phyloP scores from a whole-genome alignment of 2,888 invertebrate genomes.

The Sturmia bella region DNA sequence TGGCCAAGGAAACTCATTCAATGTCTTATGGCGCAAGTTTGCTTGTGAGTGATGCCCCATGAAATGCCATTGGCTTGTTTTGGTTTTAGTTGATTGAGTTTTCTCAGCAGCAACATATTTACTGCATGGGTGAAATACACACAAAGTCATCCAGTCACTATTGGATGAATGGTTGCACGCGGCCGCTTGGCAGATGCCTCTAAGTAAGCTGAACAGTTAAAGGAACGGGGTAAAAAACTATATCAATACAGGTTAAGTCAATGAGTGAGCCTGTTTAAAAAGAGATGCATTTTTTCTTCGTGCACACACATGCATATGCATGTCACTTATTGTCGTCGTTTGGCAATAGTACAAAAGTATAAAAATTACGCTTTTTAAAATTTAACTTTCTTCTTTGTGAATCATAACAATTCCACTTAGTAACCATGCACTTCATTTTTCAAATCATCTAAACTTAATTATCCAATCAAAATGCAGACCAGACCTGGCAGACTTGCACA shows the following conservation, averaged over 20 bases:
- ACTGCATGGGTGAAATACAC: slow-evolving; percentile 51
- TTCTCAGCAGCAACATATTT: slow-evolving; percentile 63
- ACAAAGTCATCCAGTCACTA: slow-evolving; percentile 36
- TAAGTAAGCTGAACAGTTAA: not conserved
- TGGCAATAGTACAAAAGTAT: slow-evolving; percentile 6
- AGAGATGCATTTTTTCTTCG: slow-evolving; percentile 30
- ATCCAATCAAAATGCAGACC: slow-evolving; percentile 39
- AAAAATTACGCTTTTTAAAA: slow-evolving; percentile 24
- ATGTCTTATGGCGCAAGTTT: slow-evolving; percentile 41
- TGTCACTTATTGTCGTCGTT: slow-evolving; percentile 21
- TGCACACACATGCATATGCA: slow-evolving; percentile 37
- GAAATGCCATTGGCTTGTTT: slow-evolving; percentile 56
- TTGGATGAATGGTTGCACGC: slow-evolving; percentile 11
- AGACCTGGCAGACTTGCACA: slow-evolving; percentile 8
- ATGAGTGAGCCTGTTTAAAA: slow-evolving; percentile 16
- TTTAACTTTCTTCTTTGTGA: slow-evolving; percentile 66
- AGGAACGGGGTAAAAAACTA: slow-evolving; percentile 42
- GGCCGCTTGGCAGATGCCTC: slow-evolving; percentile 26
- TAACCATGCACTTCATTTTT: not conserved
- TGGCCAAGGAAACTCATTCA: slow-evolving; percentile 62
- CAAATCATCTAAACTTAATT: slow-evolving; percentile 18
- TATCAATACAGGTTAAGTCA: slow-evolving; percentile 51
- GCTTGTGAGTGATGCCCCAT: slow-evolving; percentile 1
- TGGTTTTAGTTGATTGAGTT: slow-evolving; percentile 54
- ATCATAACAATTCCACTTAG: slow-evolving; percentile 51